Evolutionary conservation across 2,113 vertebrate genomes (phyloP), one percentile per base, ranked within the genome.

Genomic region (Corvus moneduloides): DNA sequence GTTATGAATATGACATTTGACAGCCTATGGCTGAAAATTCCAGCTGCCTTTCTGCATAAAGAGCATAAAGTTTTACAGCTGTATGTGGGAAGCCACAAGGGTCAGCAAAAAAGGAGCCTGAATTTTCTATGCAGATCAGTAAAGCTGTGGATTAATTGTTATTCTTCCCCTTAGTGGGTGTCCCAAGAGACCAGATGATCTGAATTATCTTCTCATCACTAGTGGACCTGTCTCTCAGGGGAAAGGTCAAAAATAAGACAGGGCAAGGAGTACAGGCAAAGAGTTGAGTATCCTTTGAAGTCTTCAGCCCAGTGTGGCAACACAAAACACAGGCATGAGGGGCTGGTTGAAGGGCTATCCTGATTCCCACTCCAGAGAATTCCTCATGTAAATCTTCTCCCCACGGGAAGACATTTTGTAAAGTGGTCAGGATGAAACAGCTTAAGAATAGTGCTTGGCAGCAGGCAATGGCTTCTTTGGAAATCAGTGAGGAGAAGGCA

Each of bases 31-130:
- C 66, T 95, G 74, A 95, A 91, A 96, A 97, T 92, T 94, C 63
- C 68, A 93, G 49, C 84, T 87, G 90, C 71, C 76, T 95, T 90
- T 93, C 80, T 94, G 88, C 80, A 97, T 97, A 94, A 94, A 3
- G 3, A 96, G 76, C 39, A 83, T 59, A 79, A 71, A 80, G 62
- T 97, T 93, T 93, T 94, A 64, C 66, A 96, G 75, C 56, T 26
- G 7, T 63, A 89, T 93, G 56, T 84, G 73, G 68, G 44, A 81
- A 91, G 86, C 27, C 33, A 87, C 61, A 51, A 79, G n/a, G 43
- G 61, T 96, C 92, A 97, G 94, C 84, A 93, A 61, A 96, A 64
- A 64, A 58, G 26, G 7, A 88, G 27, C 35, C 68, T 90, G 68
- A 77, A 92, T 86, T 92, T 90, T 91, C 82, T 91, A 69, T 26